phyloP scores from a whole-genome alignment of 2,797 vertebrate species.

The Typhlichthys eigenmanni region DNA sequence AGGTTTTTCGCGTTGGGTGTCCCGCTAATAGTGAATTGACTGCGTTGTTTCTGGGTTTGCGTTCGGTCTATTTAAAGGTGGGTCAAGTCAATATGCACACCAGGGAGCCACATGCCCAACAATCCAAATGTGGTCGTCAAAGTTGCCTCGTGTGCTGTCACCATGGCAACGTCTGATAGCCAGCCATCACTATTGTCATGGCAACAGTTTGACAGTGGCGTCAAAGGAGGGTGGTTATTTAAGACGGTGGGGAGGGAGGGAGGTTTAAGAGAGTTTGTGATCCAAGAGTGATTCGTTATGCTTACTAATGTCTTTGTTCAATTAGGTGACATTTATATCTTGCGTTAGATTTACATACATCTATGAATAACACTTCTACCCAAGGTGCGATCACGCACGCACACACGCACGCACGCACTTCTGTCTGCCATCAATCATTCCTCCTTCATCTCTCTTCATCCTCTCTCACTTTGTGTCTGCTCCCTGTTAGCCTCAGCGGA shows the following conservation, averaged over 20 bases:
- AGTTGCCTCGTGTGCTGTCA: constrained; percentile 58
- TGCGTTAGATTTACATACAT: too few species aligned
- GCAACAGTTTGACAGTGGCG: constrained; percentile 75
- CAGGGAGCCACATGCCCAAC: constrained; percentile 12
- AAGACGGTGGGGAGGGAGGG: constrained; percentile 4
- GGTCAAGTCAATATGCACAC: neutral
- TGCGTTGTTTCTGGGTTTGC: too few species aligned
- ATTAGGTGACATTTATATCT: too few species aligned
- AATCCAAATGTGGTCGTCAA: constrained; percentile 45
- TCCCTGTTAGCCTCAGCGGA: constrained; percentile 10
- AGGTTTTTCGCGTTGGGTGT: too few species aligned
- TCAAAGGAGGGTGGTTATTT: constrained; percentile 46
- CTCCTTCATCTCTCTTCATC: constrained; percentile 12
- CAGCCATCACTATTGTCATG: constrained; percentile 80
- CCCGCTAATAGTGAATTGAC: too few species aligned
- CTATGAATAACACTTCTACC: too few species aligned
- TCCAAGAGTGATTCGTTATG: constrained; percentile 22
- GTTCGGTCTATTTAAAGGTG: too few species aligned
- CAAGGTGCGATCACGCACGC: too few species aligned
- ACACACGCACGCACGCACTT: too few species aligned
- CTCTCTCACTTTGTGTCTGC: constrained; percentile 26
- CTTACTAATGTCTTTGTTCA: neutral
- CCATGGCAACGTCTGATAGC: constrained; percentile 79
- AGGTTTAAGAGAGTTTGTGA: constrained; percentile 14
- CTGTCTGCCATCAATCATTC: too few species aligned